Evolutionary conservation across 1,140 invertebrate species (phyloP), one percentile per base, ranked within the genome.

Genomic region (Lucilia cuprina): DNA sequence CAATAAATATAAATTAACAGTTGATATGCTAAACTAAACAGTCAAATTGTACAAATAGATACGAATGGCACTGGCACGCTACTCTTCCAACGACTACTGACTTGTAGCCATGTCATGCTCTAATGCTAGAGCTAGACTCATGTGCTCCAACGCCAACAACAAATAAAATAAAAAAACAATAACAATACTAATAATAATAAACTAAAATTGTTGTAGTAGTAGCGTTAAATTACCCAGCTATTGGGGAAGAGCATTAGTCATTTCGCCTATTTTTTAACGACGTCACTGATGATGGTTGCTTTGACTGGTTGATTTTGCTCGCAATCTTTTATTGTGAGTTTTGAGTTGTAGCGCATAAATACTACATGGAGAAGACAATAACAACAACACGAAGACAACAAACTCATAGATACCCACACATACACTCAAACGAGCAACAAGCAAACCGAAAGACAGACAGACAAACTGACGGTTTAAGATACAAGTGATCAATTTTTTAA

Each of bases 401-500:
- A 60, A 60, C 41, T 41, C 41, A 41, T 41, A 41, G 41, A 41
- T 41, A 41, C 14, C 2, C 55, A 60, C 55, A n/a, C 50, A 60
- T n/a, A 17, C 55, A 60, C 55, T 60, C 55, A 60, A 14, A 60
- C 55, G 5, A 17, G n/a, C 55, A 60, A 60, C 55, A 41, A 30
- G 41, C 41, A 8, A 7, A 41, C 5, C 41, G 41, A 30, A 30
- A 30, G 41, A 41, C 41, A 41, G 35, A 55, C 50, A 55, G 50
- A 30, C 25, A 30, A 30, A 30, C 25, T 49, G 13, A 49, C 49
- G 49, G 5, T 41, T 41, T 41, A 41, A 60, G 65, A 70, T 25
- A 70, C 65, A 70, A 70, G n/a, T 70, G 65, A 70, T 70, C 65
- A 70, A 70, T 70, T 70, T 55, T 41, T 41, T 55, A 4, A 55